Evolutionary conservation across 1,140 invertebrate genomes (phyloP).

Genomic region (Liolophura sinensis): DNA sequence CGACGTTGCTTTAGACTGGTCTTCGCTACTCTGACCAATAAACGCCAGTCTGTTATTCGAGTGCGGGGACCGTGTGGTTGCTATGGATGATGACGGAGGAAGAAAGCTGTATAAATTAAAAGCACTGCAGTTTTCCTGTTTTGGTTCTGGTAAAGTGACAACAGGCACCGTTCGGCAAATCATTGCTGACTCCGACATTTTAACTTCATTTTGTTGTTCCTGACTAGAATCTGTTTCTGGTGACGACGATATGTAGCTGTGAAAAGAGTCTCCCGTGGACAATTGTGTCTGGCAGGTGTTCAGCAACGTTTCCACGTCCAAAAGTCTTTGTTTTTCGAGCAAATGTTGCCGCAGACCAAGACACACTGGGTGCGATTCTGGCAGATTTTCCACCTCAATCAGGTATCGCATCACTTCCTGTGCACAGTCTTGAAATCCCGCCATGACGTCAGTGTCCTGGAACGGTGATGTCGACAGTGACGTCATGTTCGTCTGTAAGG

Average conservation of each 20-base stretch:
- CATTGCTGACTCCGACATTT: background rate
- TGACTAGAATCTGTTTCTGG: conserved; percentile 3
- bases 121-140: background rate
- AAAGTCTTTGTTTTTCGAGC: conserved; percentile 26
- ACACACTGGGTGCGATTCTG: conserved; percentile 53
- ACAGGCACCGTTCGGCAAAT: background rate
- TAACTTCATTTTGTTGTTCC: conserved; percentile 5
- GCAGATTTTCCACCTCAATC: conserved; percentile 53
- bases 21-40: background rate
- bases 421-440: conserved; percentile 58
- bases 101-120: background rate
- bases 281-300: conserved; percentile 3
- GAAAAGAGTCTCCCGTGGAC: conserved; percentile 3
- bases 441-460: conserved; percentile 19
- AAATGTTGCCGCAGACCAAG: conserved; percentile 52
- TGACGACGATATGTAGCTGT: background rate
- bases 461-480: background rate
- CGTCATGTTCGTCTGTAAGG: too few relatives aligned
- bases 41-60: conserved; percentile 1
- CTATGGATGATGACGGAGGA: background rate
- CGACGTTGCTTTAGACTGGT: background rate
- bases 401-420: conserved; percentile 57
- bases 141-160: conserved; percentile 6
- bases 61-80: background rate
- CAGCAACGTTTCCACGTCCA: conserved; percentile 1